These are phyloP conservation scores for Adelges cooleyi DNA, from an alignment of 1,140 invertebrate genomes.

Conservation along the genomic window DNA sequence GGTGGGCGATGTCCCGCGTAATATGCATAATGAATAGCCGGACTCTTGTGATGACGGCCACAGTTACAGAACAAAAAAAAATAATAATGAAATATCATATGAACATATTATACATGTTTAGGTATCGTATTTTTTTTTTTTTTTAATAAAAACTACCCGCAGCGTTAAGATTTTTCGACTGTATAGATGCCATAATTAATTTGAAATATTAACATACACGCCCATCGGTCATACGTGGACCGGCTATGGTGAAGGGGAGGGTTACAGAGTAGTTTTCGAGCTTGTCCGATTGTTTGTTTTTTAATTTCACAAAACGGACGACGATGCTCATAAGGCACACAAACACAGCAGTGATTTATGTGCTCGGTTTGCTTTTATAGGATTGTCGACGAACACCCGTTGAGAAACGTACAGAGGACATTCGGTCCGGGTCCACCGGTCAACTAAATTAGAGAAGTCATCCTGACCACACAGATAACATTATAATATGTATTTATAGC, in stretches of 20 bases:
- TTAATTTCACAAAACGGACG: not conserved
- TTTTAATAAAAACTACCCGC: constrained; percentile 24
- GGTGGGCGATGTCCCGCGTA: constrained; percentile 13
- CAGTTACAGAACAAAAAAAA: not conserved
- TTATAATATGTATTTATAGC: no score
- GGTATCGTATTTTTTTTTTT: not conserved
- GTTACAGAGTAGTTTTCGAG: constrained; percentile 3
- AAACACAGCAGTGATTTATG: not conserved
- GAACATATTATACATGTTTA: not conserved
- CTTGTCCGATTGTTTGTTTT: constrained; percentile 20
- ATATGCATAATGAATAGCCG: constrained; percentile 9
- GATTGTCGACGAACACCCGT: not conserved
- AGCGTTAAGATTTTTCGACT: constrained; percentile 20
- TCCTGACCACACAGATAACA: no score
- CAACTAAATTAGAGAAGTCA: no score
- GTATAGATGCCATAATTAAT: constrained; percentile 13
- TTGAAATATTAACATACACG: constrained; percentile 27
- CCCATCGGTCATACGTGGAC: constrained; percentile 8
- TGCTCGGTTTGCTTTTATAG: not conserved
- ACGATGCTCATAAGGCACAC: not conserved
- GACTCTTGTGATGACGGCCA: constrained; percentile 10
- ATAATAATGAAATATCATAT: not conserved
- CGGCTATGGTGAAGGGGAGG: no score
- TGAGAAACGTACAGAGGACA: no score
- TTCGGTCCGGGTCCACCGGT: no score